Base-by-base conservation (phyloP, 2,888 invertebrate genomes). In the Celastrina argiolus region DNA sequence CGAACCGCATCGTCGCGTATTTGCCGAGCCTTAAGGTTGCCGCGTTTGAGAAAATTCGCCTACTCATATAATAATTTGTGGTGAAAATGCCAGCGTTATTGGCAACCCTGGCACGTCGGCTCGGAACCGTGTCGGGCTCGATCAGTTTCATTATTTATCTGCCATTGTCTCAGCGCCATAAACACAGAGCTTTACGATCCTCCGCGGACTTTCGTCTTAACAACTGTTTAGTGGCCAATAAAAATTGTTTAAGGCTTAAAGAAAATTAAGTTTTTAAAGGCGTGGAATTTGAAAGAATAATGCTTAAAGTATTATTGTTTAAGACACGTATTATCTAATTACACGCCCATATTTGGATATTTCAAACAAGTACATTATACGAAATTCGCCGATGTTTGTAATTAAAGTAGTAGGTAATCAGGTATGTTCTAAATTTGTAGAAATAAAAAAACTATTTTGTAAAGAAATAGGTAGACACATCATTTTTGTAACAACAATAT, bases 91-190 rank as follows among this genome's bases (percentile, higher is more conserved):
- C 0, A 22, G 12, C 12, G 26, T 12, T 51, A 5, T 14, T 51
- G 22, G 51, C 51, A 51, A 26, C 51, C 51, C 51, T 51, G 22
- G 22, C 26, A 51, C 22, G 10, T 26, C 22, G 51, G 51, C 51
- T 51, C 68, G 67, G 66, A 67, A 69, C 67, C 74, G 72, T 72
- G 74, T 73, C 77, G 70, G 71, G 69, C 76, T 78, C 82, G 80
- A 85, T 86, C 82, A 85, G 79, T 81, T 83, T 81, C 81, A 83
- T 85, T 88, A 87, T 88, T 89, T 89, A 89, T 88, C 80, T 82
- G 73, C 85, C 75, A 87, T 89, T 89, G 88, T 88, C 78, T 79
- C 71, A 71, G 22, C 61, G 67, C 69, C 82, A 81, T 87, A 86
- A 88, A 86, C 81, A 81, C 75, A 72, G 73, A 69, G 72, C 69